phyloP scores from a whole-genome alignment of 1,140 invertebrate species.

The Cataglyphis hispanica region DNA sequence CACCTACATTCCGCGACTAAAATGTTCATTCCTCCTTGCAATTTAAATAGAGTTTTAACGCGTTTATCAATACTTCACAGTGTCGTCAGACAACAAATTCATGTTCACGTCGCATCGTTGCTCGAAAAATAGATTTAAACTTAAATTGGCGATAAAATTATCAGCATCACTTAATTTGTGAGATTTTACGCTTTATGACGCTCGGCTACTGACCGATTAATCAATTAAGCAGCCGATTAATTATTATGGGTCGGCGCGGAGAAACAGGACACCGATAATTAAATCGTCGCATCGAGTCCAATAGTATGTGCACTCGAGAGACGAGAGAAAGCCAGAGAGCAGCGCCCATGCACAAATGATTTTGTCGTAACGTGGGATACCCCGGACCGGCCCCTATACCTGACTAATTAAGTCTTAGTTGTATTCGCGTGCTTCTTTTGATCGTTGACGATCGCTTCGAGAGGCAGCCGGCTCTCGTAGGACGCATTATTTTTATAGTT shows the following conservation, averaged over 20 bases:
- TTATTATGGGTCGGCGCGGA: constrained; percentile 70
- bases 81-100: constrained; percentile 38
- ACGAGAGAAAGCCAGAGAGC: constrained; percentile 65
- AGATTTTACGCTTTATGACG: constrained; percentile 58
- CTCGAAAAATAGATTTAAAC: background rate
- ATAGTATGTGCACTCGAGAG: constrained; percentile 73
- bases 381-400: constrained; percentile 60
- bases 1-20: constrained; percentile 25
- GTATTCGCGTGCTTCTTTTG: constrained; percentile 67
- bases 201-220: constrained; percentile 78
- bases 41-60: constrained; percentile 52
- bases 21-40: background rate
- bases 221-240: constrained; percentile 81
- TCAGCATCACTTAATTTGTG: constrained; percentile 57
- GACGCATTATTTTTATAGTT: constrained; percentile 68
- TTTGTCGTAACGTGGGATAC: constrained; percentile 78
- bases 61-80: constrained; percentile 32
- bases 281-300: constrained; percentile 80
- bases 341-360: constrained; percentile 79
- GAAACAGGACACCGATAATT: constrained; percentile 73
- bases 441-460: constrained; percentile 50
- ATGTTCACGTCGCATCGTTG: constrained; percentile 66
- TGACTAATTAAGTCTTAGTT: constrained; percentile 78
- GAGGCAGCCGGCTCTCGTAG: constrained; percentile 64
- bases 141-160: constrained; percentile 53